phyloP scores from a whole-genome alignment of 2,113 vertebrate species.

The Nannobrachium achirus region DNA sequence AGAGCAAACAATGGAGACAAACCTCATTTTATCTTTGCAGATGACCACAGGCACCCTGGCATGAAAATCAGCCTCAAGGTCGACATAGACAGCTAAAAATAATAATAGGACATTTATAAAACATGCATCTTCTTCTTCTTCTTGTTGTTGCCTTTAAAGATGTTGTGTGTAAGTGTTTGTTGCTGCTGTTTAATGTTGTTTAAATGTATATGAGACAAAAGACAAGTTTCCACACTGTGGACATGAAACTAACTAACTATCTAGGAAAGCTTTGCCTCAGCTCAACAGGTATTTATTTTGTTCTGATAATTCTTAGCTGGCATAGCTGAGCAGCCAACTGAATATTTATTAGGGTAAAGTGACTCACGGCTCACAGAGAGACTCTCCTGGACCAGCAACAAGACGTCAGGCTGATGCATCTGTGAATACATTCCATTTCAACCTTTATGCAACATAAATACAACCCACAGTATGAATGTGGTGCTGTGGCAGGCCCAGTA shows the following conservation, averaged over 20 bases:
- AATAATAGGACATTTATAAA: conserved; percentile 27
- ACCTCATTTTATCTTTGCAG: conserved; percentile 93
- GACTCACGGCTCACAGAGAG: conserved; percentile 89
- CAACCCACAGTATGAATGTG: conserved; percentile 26
- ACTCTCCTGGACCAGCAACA: conserved; percentile 89
- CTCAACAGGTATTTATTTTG: background rate
- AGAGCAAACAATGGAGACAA: background rate
- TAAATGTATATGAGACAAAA: too few species aligned
- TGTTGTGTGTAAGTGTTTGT: too few species aligned
- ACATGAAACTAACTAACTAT: too few species aligned
- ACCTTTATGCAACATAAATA: conserved; percentile 57
- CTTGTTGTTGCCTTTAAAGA: too few species aligned
- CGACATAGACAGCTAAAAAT: conserved; percentile 83
- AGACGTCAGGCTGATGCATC: conserved; percentile 95
- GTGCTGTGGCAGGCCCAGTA: background rate
- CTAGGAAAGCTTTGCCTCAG: too few species aligned
- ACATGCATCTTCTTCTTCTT: too few species aligned
- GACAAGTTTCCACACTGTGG: background rate
- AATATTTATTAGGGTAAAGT: conserved; percentile 7
- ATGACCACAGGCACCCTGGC: conserved; percentile 91
- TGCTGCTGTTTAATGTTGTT: too few species aligned
- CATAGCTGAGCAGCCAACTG: background rate
- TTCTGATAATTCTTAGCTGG: background rate
- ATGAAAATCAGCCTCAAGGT: conserved; percentile 94
- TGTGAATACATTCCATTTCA: conserved; percentile 79